phyloP scores from a whole-genome alignment of 2,113 vertebrate species.

The Sinocyclocheilus anophthalmus region DNA sequence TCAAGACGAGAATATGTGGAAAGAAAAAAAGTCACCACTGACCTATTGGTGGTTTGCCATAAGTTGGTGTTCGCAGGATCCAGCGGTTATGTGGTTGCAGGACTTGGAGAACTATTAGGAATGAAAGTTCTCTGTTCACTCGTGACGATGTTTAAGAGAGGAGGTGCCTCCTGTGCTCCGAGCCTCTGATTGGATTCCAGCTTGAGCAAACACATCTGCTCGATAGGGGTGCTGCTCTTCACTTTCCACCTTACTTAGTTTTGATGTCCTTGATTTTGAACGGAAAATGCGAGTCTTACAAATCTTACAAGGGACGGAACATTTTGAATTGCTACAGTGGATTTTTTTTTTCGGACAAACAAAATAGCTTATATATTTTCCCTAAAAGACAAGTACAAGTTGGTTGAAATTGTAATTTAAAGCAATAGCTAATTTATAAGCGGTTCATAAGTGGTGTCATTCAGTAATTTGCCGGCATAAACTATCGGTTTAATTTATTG shows the following conservation, averaged over 20 bases:
- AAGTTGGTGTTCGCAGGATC: constrained; percentile 65
- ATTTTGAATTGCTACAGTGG: not conserved
- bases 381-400: not conserved
- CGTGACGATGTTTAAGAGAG: constrained; percentile 81
- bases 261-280: constrained; percentile 13
- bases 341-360: no score
- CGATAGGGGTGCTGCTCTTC: constrained; percentile 83
- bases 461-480: not conserved
- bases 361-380: not conserved
- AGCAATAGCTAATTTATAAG: not conserved
- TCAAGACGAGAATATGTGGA: not conserved
- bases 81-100: constrained; percentile 64
- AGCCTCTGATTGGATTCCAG: constrained; percentile 78
- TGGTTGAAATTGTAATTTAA: not conserved
- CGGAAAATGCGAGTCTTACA: constrained; percentile 11
- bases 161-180: constrained; percentile 84
- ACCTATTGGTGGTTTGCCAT: constrained; percentile 84
- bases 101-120: constrained; percentile 69
- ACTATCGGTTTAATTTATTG: not conserved
- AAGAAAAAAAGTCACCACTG: constrained; percentile 64
- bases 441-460: not conserved
- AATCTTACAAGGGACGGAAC: not conserved
- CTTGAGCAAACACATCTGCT: constrained; percentile 79
- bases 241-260: constrained; percentile 58
- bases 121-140: constrained; percentile 69